These are phyloP conservation scores for Digitonthophagus gazella DNA, from an alignment of 2,888 invertebrate species.

Conservation along the genomic window DNA sequence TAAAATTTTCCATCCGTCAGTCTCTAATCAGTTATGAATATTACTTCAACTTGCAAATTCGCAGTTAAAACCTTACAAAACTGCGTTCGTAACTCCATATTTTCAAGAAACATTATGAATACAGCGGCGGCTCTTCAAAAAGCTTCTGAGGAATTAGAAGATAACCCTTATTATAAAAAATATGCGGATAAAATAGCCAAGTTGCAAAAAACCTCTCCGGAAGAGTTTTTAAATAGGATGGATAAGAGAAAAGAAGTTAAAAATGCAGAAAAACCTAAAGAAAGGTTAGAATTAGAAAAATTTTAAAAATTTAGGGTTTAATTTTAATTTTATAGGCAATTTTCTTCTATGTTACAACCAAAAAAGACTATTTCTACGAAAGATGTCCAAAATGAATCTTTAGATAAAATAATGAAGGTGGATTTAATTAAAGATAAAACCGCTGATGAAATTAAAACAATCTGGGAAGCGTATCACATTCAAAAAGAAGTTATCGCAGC, in stretches of 20 bases:
- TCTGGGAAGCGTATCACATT: slow-evolving; percentile 81
- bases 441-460: slow-evolving; percentile 67
- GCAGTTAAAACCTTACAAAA: background rate
- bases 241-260: slow-evolving; percentile 54
- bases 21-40: slow-evolving; percentile 21
- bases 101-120: slow-evolving; percentile 45
- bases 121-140: slow-evolving; percentile 52
- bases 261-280: slow-evolving; percentile 40
- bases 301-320: background rate
- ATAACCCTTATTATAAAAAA: slow-evolving; percentile 79
- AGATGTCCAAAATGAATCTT: slow-evolving; percentile 54
- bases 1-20: background rate
- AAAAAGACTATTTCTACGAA: slow-evolving; percentile 52
- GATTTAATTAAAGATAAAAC: slow-evolving; percentile 71
- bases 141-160: slow-evolving; percentile 57
- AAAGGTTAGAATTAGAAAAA: slow-evolving; percentile 23
- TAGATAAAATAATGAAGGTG: slow-evolving; percentile 73
- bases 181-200: slow-evolving; percentile 75
- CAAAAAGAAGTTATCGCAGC: slow-evolving; percentile 76
- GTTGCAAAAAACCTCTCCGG: slow-evolving; percentile 71
- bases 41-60: background rate
- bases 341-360: slow-evolving; percentile 64
- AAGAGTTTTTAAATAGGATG: slow-evolving; percentile 67
- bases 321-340: slow-evolving; percentile 52
- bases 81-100: background rate